Conservation (phyloP, 2,797 vertebrate genomes). For the Mus caroli region DNA sequence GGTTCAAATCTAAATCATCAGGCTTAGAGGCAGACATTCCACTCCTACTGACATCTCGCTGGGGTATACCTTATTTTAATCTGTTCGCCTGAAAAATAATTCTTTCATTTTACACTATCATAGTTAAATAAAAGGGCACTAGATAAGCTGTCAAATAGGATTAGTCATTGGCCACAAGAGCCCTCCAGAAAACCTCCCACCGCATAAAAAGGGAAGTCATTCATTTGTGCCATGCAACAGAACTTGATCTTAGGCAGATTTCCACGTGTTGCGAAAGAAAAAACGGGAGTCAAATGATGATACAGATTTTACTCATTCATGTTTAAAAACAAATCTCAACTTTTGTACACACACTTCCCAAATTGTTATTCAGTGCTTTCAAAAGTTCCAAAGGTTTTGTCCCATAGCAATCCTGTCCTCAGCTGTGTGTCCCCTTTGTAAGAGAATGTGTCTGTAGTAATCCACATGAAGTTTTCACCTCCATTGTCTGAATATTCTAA, state of each 20-base stretch:
- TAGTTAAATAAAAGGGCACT: conserved; percentile 3
- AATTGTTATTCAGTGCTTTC: not conserved
- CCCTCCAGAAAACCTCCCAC: not conserved
- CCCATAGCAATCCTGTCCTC: not conserved
- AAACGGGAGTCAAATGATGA: not conserved
- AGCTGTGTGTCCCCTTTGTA: not conserved
- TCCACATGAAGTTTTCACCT: not conserved
- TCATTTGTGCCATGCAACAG: not conserved
- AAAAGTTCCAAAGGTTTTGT: not conserved
- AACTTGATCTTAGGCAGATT: not conserved
- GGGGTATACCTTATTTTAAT: not conserved
- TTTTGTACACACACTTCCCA: not conserved
- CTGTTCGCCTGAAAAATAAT: not conserved
- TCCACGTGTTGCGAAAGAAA: not conserved
- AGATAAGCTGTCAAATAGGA: not conserved
- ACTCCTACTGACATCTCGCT: too few relatives aligned
- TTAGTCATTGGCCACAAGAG: not conserved
- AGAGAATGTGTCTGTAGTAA: not conserved
- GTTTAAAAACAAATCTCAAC: not conserved
- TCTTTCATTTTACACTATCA: not conserved
- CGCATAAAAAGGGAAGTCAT: not conserved
- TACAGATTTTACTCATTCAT: not conserved
- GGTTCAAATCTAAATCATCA: not conserved
- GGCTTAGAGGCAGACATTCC: too few relatives aligned
- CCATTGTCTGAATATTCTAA: not conserved